Conservation (phyloP, 2,888 invertebrate genomes). For the Onchidella celtica region DNA sequence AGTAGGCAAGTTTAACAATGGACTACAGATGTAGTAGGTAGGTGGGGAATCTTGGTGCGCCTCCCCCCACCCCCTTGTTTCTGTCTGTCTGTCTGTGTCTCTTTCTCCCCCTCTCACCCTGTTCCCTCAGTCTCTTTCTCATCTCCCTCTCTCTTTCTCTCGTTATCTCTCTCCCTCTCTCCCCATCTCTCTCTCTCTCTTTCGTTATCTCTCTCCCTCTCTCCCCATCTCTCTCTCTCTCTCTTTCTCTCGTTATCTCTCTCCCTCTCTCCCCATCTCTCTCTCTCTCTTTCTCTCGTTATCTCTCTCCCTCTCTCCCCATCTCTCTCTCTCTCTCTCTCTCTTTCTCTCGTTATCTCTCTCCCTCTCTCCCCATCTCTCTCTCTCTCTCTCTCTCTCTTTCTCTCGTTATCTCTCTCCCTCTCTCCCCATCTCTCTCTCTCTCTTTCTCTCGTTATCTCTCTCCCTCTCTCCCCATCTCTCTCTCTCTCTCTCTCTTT, state of each 20-base stretch:
- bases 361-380: not conserved
- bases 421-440: not conserved
- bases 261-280: not conserved
- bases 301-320: not conserved
- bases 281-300: not conserved
- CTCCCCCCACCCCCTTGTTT: not conserved
- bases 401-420: no score
- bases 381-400: not conserved
- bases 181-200: not conserved
- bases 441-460: not conserved
- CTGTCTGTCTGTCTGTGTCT: not conserved
- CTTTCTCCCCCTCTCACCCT: not conserved
- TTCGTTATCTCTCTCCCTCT: no score
- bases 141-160: not conserved
- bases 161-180: not conserved
- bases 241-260: no score
- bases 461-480: not conserved
- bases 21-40: no score
- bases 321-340: slow-evolving; percentile 3
- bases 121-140: not conserved
- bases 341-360: not conserved
- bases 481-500: not conserved
- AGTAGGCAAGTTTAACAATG: no score
- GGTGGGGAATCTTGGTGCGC: no score
- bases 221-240: not conserved